Percentiles rank a stretch among this genome's conserved stretches.
phyloP scores from a whole-genome alignment of 2,797 vertebrate species.

The Leuciscus waleckii region DNA sequence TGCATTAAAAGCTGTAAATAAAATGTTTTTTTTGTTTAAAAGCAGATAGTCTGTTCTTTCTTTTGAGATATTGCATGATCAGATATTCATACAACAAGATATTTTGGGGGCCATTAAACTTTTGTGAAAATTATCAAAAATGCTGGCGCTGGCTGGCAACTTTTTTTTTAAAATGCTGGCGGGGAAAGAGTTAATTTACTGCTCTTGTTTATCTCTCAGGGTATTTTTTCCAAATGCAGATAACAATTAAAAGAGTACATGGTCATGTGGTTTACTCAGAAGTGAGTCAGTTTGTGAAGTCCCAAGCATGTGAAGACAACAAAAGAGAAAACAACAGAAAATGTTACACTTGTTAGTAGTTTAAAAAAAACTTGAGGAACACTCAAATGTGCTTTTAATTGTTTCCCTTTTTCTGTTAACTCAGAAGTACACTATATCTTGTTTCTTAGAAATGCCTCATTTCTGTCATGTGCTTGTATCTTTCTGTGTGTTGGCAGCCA shows the following conservation, averaged over 20 bases:
- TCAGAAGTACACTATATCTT: neutral
- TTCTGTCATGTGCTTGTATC: conserved; percentile 38
- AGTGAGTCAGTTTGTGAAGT: neutral
- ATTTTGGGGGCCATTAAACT: no score
- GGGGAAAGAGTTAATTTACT: neutral
- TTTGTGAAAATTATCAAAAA: neutral
- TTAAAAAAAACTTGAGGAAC: neutral
- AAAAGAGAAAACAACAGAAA: neutral
- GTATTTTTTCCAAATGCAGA: neutral
- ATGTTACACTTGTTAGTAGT: neutral
- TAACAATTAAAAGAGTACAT: neutral
- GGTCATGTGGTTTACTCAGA: neutral
- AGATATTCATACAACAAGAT: no score
- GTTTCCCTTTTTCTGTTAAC: neutral
- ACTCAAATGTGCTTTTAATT: neutral
- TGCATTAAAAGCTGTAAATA: no score
- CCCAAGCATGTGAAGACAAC: neutral
- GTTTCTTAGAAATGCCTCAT: conserved; percentile 1
- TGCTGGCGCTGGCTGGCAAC: no score
- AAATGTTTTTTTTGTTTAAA: no score
- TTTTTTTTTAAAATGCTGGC: no score
- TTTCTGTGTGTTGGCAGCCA: conserved; percentile 83
- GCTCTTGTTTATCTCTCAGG: neutral
- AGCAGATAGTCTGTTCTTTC: no score
- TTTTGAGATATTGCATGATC: no score